Conservation (phyloP, 2,797 vertebrate genomes). For the Megaceryle alcyon region DNA sequence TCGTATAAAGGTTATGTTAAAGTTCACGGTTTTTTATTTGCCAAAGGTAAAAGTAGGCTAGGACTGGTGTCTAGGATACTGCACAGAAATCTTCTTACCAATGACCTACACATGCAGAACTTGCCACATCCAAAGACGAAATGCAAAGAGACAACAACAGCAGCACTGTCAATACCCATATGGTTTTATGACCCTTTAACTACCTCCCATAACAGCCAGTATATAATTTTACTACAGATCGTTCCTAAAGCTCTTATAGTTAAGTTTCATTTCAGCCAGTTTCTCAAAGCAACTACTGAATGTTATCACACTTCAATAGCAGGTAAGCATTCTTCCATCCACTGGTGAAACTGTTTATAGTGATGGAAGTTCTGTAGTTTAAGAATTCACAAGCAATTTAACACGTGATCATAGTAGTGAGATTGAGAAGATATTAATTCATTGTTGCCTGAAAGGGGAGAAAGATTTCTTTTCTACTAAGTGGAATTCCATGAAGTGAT, state of each 20-base stretch:
- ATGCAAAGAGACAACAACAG: background rate
- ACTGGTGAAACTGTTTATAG: background rate
- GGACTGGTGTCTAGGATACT: background rate
- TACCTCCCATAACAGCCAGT: background rate
- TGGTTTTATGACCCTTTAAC: slow-evolving; percentile 2
- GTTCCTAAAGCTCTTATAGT: background rate
- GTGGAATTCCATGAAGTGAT: background rate
- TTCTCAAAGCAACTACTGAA: background rate
- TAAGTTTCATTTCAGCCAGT: background rate
- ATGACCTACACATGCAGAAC: background rate
- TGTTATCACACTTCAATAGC: background rate
- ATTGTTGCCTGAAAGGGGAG: background rate
- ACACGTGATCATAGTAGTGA: background rate
- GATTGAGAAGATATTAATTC: background rate
- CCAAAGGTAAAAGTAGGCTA: background rate
- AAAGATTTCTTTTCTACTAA: background rate
- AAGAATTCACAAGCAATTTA: background rate
- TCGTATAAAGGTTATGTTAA: background rate
- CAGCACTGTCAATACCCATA: background rate
- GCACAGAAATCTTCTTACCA: background rate
- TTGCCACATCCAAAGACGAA: background rate
- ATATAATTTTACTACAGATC: background rate
- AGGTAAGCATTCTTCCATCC: background rate
- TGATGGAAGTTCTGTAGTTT: background rate
- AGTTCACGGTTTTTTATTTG: background rate